These are phyloP conservation scores for Alexandromys fortis DNA, from an alignment of 2,113 vertebrate species.

Conservation along the genomic window DNA sequence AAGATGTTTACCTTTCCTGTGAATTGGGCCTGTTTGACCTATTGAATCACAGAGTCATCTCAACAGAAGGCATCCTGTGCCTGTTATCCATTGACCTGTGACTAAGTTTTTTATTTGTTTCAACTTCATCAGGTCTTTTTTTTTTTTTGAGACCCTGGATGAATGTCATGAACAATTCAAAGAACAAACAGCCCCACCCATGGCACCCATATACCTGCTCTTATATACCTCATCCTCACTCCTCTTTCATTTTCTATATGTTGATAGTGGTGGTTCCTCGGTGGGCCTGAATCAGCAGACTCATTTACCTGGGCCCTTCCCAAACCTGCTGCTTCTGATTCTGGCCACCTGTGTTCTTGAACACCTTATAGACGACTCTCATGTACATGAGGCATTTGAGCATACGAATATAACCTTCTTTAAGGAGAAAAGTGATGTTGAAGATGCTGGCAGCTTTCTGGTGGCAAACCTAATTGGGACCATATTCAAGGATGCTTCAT, in stretches of 20 bases:
- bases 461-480: not conserved
- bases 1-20: not conserved
- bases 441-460: not conserved
- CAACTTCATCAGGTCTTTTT: not conserved
- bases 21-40: too few species aligned
- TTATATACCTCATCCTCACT: not conserved
- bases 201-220: not conserved
- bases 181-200: not conserved
- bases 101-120: not conserved
- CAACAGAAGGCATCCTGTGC: not conserved
- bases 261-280: rapidly evolving
- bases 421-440: not conserved
- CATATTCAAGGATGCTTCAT: not conserved
- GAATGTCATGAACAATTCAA: not conserved
- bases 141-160: too few species aligned
- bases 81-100: not conserved
- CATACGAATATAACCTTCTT: rapidly evolving
- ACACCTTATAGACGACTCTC: too few species aligned
- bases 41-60: not conserved
- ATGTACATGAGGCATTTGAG: not conserved
- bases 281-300: not conserved
- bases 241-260: rapidly evolving
- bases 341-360: not conserved
- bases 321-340: not conserved
- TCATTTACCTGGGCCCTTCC: rapidly evolving